Percentiles rank a stretch among this genome's conserved stretches.
Evolutionary conservation across 2,888 invertebrate genomes (phyloP).

Genomic region (Spicauda simplicius): DNA sequence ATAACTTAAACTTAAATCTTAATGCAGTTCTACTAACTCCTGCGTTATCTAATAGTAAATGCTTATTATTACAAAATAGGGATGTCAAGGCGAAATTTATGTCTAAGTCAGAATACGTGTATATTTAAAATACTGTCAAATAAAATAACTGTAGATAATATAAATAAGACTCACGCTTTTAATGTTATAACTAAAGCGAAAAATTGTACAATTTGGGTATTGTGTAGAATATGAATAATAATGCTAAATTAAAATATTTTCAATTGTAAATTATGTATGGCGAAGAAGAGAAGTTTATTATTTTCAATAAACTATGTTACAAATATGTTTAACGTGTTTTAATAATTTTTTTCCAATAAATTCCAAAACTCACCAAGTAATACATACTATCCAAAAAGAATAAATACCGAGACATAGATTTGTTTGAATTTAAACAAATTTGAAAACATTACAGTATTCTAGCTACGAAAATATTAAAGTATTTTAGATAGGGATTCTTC

Average conservation of each 20-base stretch:
- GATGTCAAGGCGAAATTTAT: background rate
- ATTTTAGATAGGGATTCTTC: too few relatives aligned
- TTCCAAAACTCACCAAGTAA: too few relatives aligned
- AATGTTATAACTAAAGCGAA: conserved; percentile 47
- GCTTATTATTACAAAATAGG: too few relatives aligned
- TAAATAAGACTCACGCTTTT: conserved; percentile 49
- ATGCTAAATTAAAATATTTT: conserved; percentile 57
- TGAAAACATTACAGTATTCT: too few relatives aligned
- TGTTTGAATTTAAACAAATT: too few relatives aligned
- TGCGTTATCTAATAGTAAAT: too few relatives aligned
- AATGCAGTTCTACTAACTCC: too few relatives aligned
- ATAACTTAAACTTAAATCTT: too few relatives aligned
- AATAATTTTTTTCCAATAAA: background rate
- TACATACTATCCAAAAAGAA: too few relatives aligned
- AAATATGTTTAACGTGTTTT: conserved; percentile 29
- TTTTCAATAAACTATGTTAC: conserved; percentile 80
- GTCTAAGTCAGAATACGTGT: background rate
- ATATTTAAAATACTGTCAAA: background rate
- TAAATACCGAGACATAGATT: too few relatives aligned
- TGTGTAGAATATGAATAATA: conserved; percentile 41
- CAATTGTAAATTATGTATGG: conserved; percentile 61
- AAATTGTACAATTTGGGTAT: conserved; percentile 47
- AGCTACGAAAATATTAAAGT: too few relatives aligned
- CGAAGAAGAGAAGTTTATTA: conserved; percentile 70
- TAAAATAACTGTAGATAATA: conserved; percentile 21